phyloP scores from a whole-genome alignment of 2,888 invertebrate species.

The Thalpophila matura region DNA sequence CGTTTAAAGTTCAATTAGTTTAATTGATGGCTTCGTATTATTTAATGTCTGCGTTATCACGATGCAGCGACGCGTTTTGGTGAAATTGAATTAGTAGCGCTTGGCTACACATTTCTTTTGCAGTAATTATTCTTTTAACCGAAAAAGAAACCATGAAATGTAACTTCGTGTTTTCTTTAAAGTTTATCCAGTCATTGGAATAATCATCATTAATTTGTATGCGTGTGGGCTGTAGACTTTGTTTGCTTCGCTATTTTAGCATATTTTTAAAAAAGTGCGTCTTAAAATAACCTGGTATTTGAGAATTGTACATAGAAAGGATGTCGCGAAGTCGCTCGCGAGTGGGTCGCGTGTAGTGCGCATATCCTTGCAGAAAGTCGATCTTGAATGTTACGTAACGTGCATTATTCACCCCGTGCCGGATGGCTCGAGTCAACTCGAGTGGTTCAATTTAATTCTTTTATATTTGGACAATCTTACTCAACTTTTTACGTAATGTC shows the following conservation, averaged over 20 bases:
- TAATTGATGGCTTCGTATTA: constrained; percentile 44
- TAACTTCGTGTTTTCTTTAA: constrained; percentile 10
- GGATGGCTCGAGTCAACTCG: constrained; percentile 73
- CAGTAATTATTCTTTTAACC: constrained; percentile 6
- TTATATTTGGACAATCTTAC: constrained; percentile 84
- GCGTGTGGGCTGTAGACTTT: constrained; percentile 33
- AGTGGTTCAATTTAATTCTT: constrained; percentile 77
- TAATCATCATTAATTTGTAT: constrained; percentile 34
- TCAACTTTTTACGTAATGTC: constrained; percentile 84
- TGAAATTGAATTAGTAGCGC: constrained; percentile 42
- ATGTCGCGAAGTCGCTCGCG: constrained; percentile 50
- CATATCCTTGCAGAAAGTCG: constrained; percentile 74
- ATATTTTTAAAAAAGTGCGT: constrained; percentile 48
- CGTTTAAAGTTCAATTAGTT: constrained; percentile 45
- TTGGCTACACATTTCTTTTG: constrained; percentile 23
- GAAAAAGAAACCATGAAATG: constrained; percentile 1
- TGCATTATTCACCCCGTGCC: constrained; percentile 75
- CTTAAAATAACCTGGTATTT: constrained; percentile 43
- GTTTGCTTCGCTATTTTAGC: constrained; percentile 31
- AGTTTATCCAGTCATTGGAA: constrained; percentile 5
- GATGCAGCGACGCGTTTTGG: constrained; percentile 24
- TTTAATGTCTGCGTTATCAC: constrained; percentile 32
- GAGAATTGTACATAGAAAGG: constrained; percentile 46
- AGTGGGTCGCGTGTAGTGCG: constrained; percentile 53
- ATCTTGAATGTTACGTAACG: constrained; percentile 74